These are phyloP conservation scores for Hylaeus volcanicus DNA, from an alignment of 1,140 invertebrate genomes.

Conservation along the genomic window DNA sequence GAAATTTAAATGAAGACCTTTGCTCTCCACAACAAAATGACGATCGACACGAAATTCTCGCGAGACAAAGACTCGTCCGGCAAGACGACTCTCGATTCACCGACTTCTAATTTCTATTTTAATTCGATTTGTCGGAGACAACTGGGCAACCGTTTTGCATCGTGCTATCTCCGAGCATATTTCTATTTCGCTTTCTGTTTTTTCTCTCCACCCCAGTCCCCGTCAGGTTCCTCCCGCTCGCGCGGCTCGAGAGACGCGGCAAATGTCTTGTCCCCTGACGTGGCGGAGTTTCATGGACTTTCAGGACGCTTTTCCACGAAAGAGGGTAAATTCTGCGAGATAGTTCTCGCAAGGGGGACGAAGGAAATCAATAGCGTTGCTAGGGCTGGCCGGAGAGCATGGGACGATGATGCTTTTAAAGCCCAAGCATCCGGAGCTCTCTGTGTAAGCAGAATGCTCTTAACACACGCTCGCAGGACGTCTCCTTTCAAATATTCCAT, in stretches of 20 bases:
- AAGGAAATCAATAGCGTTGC: slow-evolving; percentile 81
- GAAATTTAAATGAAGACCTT: neutral
- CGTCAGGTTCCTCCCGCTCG: neutral
- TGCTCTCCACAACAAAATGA: too few species aligned
- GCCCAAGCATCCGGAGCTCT: slow-evolving; percentile 66
- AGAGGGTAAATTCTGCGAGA: slow-evolving; percentile 73
- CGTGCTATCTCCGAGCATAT: neutral
- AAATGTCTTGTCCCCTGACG: slow-evolving; percentile 40
- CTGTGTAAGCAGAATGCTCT: slow-evolving; percentile 65
- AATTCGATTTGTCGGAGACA: slow-evolving; percentile 20
- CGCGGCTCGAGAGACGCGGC: neutral
- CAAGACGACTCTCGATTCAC: neutral
- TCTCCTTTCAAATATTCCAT: slow-evolving; percentile 57
- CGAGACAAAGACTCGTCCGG: too few species aligned
- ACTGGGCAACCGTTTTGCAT: neutral
- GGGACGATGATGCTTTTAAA: slow-evolving; percentile 79
- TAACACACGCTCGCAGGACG: slow-evolving; percentile 50
- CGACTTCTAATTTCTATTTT: slow-evolving; percentile 17
- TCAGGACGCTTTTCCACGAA: slow-evolving; percentile 70
- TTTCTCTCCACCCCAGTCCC: slow-evolving; percentile 17
- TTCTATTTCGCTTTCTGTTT: neutral
- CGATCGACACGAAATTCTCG: too few species aligned
- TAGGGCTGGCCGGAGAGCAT: slow-evolving; percentile 73
- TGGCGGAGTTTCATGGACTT: slow-evolving; percentile 51
- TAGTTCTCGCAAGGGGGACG: slow-evolving; percentile 75